Evolutionary conservation across 2,888 invertebrate species (phyloP).

Genomic region (Dinocampus coccinellae): DNA sequence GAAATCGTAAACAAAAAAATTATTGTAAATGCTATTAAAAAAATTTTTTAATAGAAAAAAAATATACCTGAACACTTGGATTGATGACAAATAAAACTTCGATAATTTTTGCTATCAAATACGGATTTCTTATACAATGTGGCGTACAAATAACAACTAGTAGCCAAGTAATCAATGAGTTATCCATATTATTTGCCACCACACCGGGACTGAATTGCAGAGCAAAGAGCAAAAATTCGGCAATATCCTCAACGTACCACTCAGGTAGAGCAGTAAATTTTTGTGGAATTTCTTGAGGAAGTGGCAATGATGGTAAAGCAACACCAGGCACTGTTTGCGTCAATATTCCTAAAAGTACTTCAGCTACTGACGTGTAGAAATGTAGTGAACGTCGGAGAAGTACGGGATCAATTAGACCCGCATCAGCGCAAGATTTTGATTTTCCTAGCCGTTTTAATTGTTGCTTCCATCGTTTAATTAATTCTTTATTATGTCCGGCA

Average conservation of each 20-base stretch:
- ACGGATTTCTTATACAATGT: slow-evolving; percentile 94
- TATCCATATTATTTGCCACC: slow-evolving; percentile 83
- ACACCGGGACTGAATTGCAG: slow-evolving; percentile 86
- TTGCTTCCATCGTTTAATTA: slow-evolving; percentile 88
- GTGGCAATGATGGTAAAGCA: slow-evolving; percentile 72
- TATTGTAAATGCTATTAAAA: background rate
- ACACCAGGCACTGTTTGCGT: slow-evolving; percentile 72
- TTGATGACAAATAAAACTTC: slow-evolving; percentile 89
- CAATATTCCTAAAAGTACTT: slow-evolving; percentile 79
- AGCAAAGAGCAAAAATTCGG: slow-evolving; percentile 93
- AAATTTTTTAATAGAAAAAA: background rate
- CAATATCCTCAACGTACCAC: slow-evolving; percentile 97
- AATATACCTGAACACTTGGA: slow-evolving; percentile 73
- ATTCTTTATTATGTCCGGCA: slow-evolving; percentile 83
- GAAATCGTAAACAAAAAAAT: background rate
- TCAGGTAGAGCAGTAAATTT: slow-evolving; percentile 94
- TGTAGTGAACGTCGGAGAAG: slow-evolving; percentile 85
- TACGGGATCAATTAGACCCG: slow-evolving; percentile 87
- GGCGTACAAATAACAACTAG: slow-evolving; percentile 91
- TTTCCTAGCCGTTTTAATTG: slow-evolving; percentile 82
- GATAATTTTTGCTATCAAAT: slow-evolving; percentile 95
- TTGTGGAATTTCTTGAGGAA: slow-evolving; percentile 76
- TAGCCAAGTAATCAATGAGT: slow-evolving; percentile 88
- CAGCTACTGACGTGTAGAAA: slow-evolving; percentile 90
- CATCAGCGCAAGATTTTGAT: slow-evolving; percentile 93